These are phyloP conservation scores for Anomalospiza imberbis DNA, from an alignment of 2,797 vertebrate genomes.

Conservation along the genomic window DNA sequence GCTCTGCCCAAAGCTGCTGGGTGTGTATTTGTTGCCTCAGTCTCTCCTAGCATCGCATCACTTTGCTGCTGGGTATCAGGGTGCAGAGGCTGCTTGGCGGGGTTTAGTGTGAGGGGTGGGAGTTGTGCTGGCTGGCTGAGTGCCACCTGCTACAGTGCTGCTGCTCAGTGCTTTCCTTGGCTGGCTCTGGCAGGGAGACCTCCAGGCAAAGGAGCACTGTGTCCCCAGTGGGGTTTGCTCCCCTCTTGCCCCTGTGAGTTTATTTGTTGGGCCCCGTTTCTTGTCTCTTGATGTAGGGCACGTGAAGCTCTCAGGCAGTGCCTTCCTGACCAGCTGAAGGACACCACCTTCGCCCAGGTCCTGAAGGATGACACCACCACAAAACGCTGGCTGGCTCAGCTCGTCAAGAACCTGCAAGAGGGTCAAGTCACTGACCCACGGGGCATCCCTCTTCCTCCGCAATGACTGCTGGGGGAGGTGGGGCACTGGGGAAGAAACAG, in stretches of 20 bases:
- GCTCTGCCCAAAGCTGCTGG: background rate
- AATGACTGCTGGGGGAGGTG: constrained; percentile 75
- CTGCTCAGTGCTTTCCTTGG: background rate
- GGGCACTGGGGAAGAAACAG: constrained; percentile 66
- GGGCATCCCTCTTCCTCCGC: constrained; percentile 92
- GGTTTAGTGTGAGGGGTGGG: background rate
- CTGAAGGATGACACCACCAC: constrained; percentile 99
- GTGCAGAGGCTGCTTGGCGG: background rate
- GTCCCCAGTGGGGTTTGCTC: constrained; percentile 14
- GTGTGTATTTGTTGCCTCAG: background rate
- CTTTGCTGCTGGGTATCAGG: background rate
- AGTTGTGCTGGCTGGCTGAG: background rate
- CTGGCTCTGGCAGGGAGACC: background rate
- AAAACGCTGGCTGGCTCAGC: constrained; percentile 97
- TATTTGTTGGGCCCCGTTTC: constrained; percentile 76
- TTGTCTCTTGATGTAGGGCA: constrained; percentile 84
- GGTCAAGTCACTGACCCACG: constrained; percentile 94
- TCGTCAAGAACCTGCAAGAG: constrained; percentile 98
- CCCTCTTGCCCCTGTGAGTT: constrained; percentile 70
- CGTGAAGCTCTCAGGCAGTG: constrained; percentile 97
- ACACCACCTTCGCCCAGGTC: constrained; percentile 96
- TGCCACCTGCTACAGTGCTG: fast-evolving
- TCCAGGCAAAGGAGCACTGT: fast-evolving
- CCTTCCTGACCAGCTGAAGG: constrained; percentile 97
- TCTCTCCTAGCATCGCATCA: fast-evolving